A percentile compares a stretch with the other conserved stretches of the same genome.
Conservation (phyloP, 1,140 invertebrate species). For the Drosophila auraria region DNA sequence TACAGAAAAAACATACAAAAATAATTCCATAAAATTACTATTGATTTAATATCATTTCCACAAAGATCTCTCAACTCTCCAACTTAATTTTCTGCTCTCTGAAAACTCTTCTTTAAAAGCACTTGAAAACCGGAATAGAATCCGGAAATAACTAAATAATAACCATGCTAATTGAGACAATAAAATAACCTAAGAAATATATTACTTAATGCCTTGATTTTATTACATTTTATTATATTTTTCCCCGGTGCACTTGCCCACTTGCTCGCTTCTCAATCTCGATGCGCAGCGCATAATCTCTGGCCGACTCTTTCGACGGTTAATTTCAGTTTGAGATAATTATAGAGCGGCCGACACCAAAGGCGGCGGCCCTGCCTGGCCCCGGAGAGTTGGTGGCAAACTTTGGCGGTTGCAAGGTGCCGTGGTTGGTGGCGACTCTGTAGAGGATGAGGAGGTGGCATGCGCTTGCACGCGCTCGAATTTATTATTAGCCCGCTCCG, state of each 20-base stretch:
- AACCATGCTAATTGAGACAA: not conserved
- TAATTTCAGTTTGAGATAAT: constrained; percentile 85
- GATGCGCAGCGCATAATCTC: constrained; percentile 79
- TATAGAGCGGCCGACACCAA: constrained; percentile 82
- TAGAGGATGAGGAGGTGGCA: constrained; percentile 44
- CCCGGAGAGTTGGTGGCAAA: constrained; percentile 19
- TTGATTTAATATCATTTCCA: not conserved
- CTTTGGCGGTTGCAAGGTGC: constrained; percentile 32
- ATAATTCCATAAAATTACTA: not conserved
- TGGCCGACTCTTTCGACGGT: constrained; percentile 83
- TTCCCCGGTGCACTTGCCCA: constrained; percentile 22
- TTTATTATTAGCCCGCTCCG: constrained; percentile 74
- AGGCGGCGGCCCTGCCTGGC: constrained; percentile 30
- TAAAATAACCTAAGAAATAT: not conserved
- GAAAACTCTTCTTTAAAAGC: not conserved
- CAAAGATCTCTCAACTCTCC: not conserved
- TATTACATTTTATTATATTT: not conserved
- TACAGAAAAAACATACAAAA: too few species aligned
- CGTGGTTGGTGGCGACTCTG: constrained; percentile 2
- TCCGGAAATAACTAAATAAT: not conserved
- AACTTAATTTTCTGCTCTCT: not conserved
- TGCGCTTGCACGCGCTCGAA: constrained; percentile 80
- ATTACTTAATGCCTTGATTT: not conserved
- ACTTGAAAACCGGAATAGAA: not conserved
- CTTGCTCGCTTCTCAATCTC: constrained; percentile 40